These are phyloP conservation scores for Alentia gelatinosa DNA, from an alignment of 2,888 invertebrate genomes.

Conservation along the genomic window DNA sequence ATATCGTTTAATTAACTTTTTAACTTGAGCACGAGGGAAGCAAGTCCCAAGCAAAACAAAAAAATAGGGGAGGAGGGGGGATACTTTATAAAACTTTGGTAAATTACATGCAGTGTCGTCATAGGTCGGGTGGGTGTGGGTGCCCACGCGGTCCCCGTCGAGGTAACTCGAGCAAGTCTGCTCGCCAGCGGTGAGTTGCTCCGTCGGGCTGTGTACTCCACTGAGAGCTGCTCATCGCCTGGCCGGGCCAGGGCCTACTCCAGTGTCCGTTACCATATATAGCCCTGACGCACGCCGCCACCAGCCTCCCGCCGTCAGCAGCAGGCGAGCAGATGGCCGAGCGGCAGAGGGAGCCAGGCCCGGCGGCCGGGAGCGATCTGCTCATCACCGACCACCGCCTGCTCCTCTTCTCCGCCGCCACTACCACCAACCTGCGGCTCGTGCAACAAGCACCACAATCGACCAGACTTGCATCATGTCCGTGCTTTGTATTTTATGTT, in stretches of 20 bases:
- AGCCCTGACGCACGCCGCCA: constrained; percentile 20
- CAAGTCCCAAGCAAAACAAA: too few species aligned
- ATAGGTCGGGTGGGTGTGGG: too few species aligned
- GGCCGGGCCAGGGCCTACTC: constrained; percentile 10
- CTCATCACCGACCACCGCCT: neutral
- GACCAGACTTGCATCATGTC: neutral
- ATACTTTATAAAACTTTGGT: too few species aligned
- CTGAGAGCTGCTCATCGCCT: neutral
- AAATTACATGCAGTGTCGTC: too few species aligned
- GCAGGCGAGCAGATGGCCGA: neutral
- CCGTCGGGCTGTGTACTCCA: neutral
- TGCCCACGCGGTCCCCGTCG: too few species aligned
- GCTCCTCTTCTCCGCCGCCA: neutral
- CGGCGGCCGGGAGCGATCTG: too few species aligned
- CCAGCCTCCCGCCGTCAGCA: neutral
- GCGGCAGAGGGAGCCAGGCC: neutral
- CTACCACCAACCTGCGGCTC: neutral
- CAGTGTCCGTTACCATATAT: constrained; percentile 47
- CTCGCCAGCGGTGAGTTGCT: neutral
- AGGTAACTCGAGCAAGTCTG: neutral
- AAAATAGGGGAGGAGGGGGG: too few species aligned
- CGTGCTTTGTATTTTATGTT: too few species aligned
- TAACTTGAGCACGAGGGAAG: too few species aligned
- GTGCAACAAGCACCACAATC: neutral
- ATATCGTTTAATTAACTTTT: too few species aligned